Percentiles rank a stretch among this genome's conserved stretches.
Conservation (phyloP, 2,797 vertebrate species). For the Chaetodon trifasciatus region DNA sequence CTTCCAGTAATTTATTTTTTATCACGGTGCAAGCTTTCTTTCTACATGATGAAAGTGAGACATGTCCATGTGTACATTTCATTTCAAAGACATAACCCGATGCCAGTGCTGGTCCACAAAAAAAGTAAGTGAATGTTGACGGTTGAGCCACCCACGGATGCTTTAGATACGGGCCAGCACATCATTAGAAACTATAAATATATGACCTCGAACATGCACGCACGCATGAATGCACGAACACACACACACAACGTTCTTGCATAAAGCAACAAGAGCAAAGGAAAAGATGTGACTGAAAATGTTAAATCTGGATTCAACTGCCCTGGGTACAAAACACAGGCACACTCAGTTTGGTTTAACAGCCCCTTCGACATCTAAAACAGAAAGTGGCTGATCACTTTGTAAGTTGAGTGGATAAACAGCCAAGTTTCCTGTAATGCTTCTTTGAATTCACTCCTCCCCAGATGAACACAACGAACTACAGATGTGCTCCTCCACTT, state of each 20-base stretch:
- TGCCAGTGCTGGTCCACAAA: background rate
- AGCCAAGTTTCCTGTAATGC: background rate
- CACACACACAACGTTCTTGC: background rate
- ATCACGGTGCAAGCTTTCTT: background rate
- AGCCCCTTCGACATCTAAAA: background rate
- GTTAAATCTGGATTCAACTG: background rate
- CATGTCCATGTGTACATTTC: background rate
- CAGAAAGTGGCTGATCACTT: background rate
- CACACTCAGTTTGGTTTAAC: background rate
- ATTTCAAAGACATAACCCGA: background rate
- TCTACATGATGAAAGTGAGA: background rate
- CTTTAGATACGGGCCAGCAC: background rate
- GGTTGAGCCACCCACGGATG: background rate
- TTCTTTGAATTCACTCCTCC: background rate
- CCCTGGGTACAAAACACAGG: background rate
- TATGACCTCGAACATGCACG: background rate
- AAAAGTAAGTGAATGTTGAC: background rate
- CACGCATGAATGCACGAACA: background rate
- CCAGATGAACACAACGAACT: background rate
- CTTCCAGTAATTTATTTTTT: background rate
- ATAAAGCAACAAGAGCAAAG: background rate
- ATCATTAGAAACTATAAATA: constrained; percentile 14
- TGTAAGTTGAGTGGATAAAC: background rate
- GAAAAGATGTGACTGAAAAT: background rate
- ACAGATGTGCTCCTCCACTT: constrained; percentile 55